Base-by-base conservation (phyloP, 2,797 vertebrate species). In the Discoglossus pictus region DNA sequence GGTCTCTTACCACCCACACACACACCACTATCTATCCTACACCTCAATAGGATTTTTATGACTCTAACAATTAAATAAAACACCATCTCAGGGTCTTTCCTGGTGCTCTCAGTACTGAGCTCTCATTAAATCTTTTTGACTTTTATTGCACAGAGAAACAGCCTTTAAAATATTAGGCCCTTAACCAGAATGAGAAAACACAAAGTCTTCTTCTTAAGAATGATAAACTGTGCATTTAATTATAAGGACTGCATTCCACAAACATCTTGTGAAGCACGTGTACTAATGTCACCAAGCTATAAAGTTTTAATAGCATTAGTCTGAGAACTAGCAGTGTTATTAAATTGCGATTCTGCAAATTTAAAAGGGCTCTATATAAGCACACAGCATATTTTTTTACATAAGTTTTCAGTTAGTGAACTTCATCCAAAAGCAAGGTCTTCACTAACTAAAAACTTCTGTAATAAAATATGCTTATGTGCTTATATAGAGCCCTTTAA, bases 91-190 rank as follows among this genome's bases (percentile, higher is more conserved):
- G 27, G 42, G 35, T 10, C 40, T 13, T 62, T 61, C n/a, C 42
- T 47, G 21, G 31, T 23, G 39, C 24, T 31, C 39, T 40, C 21
- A n/a, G n/a, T 12, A 38, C 47, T 68, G 39, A 55, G 42, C 11
- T 25, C 51, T 4, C 42, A 44, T 10, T 69, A 69, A 69, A 69
- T 54, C 13, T 61, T 44, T 16, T 25, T 38, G 51, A 34, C 48
- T 47, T 43, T 55, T 64, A 53, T 54, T 69, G 31, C 51, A 47
- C 6, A 15, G 38, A 25, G 46, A 61, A 61, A 23, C 34, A 25
- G 13, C 42, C 25, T 27, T 58, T 39, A 15, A 40, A 58, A 47
- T 27, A 36, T 36, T 5, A 17, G 23, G 20, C 13, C 11, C 18
- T 59, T 59, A 15, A 44, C 17, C 17, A 20, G 17, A 42, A 44